Evolutionary conservation across 2,113 vertebrate species (phyloP).

Genomic region (Argyrosomus japonicus): DNA sequence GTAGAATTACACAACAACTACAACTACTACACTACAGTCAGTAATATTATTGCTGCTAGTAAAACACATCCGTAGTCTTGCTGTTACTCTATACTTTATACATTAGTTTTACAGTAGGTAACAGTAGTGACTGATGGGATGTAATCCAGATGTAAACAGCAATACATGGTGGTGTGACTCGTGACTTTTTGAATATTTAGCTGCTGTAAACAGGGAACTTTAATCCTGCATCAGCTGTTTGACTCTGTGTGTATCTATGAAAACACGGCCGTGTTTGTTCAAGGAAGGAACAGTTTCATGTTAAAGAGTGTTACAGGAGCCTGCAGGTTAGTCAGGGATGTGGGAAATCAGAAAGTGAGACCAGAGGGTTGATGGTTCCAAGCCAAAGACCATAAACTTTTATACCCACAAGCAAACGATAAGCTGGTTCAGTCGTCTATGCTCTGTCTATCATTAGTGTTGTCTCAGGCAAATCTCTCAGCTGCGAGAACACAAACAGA

Average conservation of each 20-base stretch:
- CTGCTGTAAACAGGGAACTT: slow-evolving; percentile 4
- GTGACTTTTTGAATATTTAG: slow-evolving; percentile 7
- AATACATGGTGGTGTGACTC: neutral
- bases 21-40: neutral
- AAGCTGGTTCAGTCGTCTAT: neutral
- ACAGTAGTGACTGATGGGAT: neutral
- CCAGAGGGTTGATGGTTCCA: slow-evolving; percentile 4
- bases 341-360: neutral
- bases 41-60: neutral
- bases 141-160: neutral
- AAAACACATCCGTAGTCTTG: neutral
- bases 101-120: neutral
- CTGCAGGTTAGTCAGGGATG: neutral
- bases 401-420: neutral
- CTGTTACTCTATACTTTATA: neutral
- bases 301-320: neutral
- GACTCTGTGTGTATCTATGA: slow-evolving; percentile 28
- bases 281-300: slow-evolving; percentile 20
- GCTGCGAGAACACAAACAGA: slow-evolving; percentile 14
- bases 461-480: slow-evolving; percentile 32
- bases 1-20: neutral
- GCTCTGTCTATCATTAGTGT: neutral
- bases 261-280: slow-evolving; percentile 34
- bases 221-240: slow-evolving; percentile 18
- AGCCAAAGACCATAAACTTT: neutral